Conservation (phyloP, 2,888 invertebrate species). For the Leptopilina syphax region DNA sequence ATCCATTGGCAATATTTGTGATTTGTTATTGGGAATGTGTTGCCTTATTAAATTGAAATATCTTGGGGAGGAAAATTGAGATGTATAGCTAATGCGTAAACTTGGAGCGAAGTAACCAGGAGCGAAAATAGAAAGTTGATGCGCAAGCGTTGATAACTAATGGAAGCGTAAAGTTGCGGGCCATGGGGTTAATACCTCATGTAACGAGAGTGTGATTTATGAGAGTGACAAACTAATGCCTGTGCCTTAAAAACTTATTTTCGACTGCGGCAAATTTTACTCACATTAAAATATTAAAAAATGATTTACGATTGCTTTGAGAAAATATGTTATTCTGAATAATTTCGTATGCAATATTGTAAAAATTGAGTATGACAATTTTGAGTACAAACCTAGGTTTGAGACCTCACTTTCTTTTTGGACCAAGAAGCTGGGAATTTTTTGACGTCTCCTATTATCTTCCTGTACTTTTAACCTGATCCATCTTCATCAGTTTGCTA, state of each 20-base stretch:
- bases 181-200: conserved; percentile 9
- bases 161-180: conserved; percentile 17
- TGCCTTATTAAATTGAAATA: neutral
- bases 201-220: conserved; percentile 15
- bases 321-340: neutral
- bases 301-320: neutral
- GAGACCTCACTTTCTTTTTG: no score
- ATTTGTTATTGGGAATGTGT: neutral
- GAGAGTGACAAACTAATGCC: conserved; percentile 20
- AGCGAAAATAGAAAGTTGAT: conserved; percentile 3
- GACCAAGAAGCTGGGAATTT: no score
- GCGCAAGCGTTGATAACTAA: conserved; percentile 20
- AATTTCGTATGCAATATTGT: no score
- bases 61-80: neutral
- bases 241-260: conserved; percentile 5
- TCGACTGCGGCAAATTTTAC: neutral
- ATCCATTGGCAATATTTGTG: neutral
- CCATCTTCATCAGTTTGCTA: no score
- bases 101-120: neutral
- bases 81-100: neutral
- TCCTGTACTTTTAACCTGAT: no score
- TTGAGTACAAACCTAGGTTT: no score
- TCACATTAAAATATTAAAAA: conserved; percentile 9
- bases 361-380: no score
- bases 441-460: no score